These are phyloP conservation scores for Bos indicus DNA, from an alignment of 2,113 vertebrate genomes.

Conservation along the genomic window DNA sequence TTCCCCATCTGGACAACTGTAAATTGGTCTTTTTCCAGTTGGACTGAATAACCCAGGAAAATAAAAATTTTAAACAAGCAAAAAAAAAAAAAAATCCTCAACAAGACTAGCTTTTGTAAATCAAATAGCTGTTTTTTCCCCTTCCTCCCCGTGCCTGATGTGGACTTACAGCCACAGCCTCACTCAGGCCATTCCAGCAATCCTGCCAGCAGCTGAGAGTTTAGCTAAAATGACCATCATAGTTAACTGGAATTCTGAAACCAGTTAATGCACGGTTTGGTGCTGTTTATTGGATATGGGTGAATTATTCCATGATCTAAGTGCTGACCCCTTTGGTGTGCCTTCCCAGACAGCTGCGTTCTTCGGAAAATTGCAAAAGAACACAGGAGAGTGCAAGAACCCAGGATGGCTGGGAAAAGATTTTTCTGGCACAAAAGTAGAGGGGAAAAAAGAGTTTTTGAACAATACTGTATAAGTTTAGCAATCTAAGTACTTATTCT, in stretches of 20 bases:
- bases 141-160: fast-evolving
- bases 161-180: not conserved
- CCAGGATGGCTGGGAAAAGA: not conserved
- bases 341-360: not conserved
- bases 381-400: not conserved
- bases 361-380: not conserved
- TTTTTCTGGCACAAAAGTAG: not conserved
- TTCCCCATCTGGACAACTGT: not conserved
- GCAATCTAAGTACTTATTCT: not conserved
- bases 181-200: not conserved
- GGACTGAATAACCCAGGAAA: not conserved
- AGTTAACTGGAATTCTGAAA: not conserved
- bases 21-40: not conserved
- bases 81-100: not conserved
- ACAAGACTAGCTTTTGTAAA: not conserved
- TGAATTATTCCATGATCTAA: slow-evolving; percentile 11
- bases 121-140: not conserved
- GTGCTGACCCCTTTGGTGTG: not conserved
- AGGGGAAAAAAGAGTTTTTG: not conserved
- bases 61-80: not conserved
- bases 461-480: not conserved
- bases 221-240: not conserved
- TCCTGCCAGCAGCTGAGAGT: not conserved
- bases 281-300: not conserved
- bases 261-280: not conserved